Base-by-base conservation (phyloP, 2,888 invertebrate genomes). In the Bedellia somnulentella region DNA sequence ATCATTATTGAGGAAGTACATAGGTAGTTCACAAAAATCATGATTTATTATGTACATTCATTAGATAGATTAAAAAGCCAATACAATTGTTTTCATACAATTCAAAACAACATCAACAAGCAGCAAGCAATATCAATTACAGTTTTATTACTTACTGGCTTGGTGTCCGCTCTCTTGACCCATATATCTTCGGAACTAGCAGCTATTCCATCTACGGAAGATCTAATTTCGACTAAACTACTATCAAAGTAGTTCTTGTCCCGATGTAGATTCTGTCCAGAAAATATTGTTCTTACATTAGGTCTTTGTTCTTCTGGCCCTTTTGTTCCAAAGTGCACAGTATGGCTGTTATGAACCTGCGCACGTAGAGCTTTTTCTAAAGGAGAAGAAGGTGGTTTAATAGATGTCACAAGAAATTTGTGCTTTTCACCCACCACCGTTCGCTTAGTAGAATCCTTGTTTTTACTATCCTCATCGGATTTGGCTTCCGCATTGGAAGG, bases 241-340 rank as follows among this genome's bases (percentile, higher is more conserved):
- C 85, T 85, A 62, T 90, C 90, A 52, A 90, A 90, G 73, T 87
- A 91, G 39, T 85, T 78, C 49, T 86, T 86, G 60, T 89, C 89
- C 38, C 85, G 78, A 59, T 90, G 90, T 47, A 71, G 68, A 59
- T 64, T 68, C 55, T 61, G 57, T 34, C 56, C 59, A 47, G 80
- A 59, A 56, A 86, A 85, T 35, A 86, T 63, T 9, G 79, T 67
- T 42, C 82, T 79, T 13, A 84, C 68, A 23, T 80, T 80, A n/a
- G 82, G 81, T 18, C 82, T 76, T 36, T 60, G 71, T 39, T 75
- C 73, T 40, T 76, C 66, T 6, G 62, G 67, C 27, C 82, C 82
- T 44, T 79, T 78, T 31, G 82, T 79, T 28, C 84, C 80, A 56
- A 85, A 81, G 58, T 85, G 83, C 28, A 86, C 85, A 2, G 86